phyloP scores from a whole-genome alignment of 1,140 invertebrate species.

The Heliconius eleuchia region DNA sequence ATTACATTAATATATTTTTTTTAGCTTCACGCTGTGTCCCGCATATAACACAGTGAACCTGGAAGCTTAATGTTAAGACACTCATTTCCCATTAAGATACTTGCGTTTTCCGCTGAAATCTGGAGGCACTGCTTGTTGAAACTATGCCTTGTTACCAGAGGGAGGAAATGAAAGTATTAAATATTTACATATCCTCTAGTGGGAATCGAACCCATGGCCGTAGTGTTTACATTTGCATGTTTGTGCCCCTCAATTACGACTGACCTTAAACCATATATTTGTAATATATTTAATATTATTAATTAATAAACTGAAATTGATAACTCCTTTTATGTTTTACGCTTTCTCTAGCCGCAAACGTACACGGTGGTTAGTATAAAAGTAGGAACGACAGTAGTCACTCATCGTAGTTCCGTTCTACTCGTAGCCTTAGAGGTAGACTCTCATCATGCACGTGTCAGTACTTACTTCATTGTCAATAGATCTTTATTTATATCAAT shows the following conservation, averaged over 20 bases:
- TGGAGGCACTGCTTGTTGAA: no score
- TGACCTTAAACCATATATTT: no score
- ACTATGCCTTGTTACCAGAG: no score
- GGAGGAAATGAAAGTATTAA: neutral
- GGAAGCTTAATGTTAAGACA: no score
- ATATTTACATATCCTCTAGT: neutral
- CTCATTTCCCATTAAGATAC: no score
- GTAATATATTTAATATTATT: neutral
- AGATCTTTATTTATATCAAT: neutral
- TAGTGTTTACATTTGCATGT: no score
- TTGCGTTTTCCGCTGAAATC: no score
- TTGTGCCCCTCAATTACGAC: no score
- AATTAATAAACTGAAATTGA: neutral
- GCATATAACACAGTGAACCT: no score
- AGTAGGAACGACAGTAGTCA: neutral
- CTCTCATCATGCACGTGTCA: neutral
- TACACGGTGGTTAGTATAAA: constrained; percentile 62
- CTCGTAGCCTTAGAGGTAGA: neutral
- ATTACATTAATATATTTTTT: neutral
- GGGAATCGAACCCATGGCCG: no score
- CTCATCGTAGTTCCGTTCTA: neutral
- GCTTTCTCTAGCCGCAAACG: constrained; percentile 58
- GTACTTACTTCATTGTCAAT: neutral
- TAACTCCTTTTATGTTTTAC: constrained; percentile 46
- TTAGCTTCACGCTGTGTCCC: no score